Evolutionary conservation across 2,888 invertebrate genomes (phyloP).

Genomic region (Aspidapion aeneum): DNA sequence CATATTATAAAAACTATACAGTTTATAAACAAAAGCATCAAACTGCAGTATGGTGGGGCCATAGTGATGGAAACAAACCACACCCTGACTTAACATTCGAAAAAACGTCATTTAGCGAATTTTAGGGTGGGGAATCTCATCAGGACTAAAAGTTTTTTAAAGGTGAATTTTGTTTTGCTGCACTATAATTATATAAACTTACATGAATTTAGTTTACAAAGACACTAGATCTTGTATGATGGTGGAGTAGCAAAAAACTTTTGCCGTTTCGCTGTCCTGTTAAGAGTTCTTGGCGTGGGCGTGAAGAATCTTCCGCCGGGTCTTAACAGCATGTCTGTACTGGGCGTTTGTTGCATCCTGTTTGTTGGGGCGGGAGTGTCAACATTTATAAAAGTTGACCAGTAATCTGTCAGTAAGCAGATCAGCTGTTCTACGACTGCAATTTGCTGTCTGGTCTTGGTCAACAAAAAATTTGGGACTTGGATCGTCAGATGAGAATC

Average conservation of each 20-base stretch:
- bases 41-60: no score
- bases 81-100: no score
- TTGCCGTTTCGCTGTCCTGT: conserved; percentile 2
- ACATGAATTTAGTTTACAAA: no score
- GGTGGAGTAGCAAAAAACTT: conserved; percentile 21
- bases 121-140: no score
- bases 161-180: no score
- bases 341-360: conserved; percentile 45
- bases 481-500: conserved; percentile 75
- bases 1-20: no score
- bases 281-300: not conserved
- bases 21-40: no score
- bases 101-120: no score
- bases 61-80: no score
- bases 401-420: conserved; percentile 70
- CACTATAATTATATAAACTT: no score
- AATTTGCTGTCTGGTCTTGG: conserved; percentile 74
- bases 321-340: conserved; percentile 43
- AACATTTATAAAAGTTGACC: conserved; percentile 66
- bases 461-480: conserved; percentile 68
- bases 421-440: conserved; percentile 66
- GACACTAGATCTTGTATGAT: conserved; percentile 11
- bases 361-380: conserved; percentile 30
- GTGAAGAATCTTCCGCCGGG: conserved; percentile 21
- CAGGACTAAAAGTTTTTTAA: no score